Conservation (phyloP, 2,797 vertebrate genomes). For the Bufotes viridis region DNA sequence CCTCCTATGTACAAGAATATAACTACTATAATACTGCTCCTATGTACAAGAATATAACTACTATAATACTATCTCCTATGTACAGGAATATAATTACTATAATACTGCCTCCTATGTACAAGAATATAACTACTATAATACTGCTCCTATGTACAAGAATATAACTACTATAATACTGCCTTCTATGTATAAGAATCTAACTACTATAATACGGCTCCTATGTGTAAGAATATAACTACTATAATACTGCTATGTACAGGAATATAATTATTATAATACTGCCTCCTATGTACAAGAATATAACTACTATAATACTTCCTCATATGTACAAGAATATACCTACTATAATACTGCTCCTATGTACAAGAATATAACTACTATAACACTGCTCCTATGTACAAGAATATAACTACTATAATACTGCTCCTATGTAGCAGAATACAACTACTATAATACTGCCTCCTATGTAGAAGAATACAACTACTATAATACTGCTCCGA, state of each 20-base stretch:
- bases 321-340: conserved; percentile 2
- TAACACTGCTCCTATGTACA: neutral
- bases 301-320: neutral
- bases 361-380: conserved; percentile 4
- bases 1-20: too few species aligned
- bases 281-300: neutral
- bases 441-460: too few species aligned
- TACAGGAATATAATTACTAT: too few species aligned
- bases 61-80: too few species aligned
- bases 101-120: too few species aligned
- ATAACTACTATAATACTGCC: conserved; percentile 1
- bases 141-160: neutral
- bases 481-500: neutral
- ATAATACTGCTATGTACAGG: neutral
- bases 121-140: too few species aligned
- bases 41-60: too few species aligned
- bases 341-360: conserved; percentile 4
- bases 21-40: too few species aligned
- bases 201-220: neutral
- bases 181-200: neutral
- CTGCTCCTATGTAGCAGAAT: neutral
- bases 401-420: conserved; percentile 6
- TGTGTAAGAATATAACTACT: too few species aligned
- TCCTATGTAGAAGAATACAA: neutral
- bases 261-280: conserved; percentile 10